Evolutionary conservation across 1,140 invertebrate species (phyloP), one percentile per base, ranked within the genome.

Genomic region (Ostrea edulis): DNA sequence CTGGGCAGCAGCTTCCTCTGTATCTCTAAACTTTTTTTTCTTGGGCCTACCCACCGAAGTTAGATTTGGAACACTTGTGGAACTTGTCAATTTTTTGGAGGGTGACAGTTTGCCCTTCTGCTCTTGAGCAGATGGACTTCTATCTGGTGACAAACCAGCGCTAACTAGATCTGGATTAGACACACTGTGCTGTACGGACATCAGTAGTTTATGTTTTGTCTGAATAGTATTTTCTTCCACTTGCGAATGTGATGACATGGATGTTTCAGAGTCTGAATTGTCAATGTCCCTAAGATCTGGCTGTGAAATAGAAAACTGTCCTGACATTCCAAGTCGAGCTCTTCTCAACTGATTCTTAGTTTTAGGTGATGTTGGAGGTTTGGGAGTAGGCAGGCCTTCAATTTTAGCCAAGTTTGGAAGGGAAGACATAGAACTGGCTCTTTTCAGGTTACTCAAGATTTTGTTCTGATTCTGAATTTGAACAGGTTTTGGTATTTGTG

Each of bases 341-440:
- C 87, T 35, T 8, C 85, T 65, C 51, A 84, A 58, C 20, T 88
- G 87, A 20, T 88, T 82, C 83, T 87, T 85, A 29, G 86, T 87
- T 58, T 84, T 88, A n/a, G 81, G 87, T 54, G 83, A 84, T 0
- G 84, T 54, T 17, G 89, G 89, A 22, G 89, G 89, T 87, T 89
- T 89, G 12, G 89, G 89, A 52, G 87, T 25, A 0, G 86, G 68
- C 0, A 86, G 62, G 25, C 88, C 88, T 58, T 86, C 84, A 82
- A 89, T 89, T 87, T 89, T 89, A 17, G 88, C 88, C 17, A 84
- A 81, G 83, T 89, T 89, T 51, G 89, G 89, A 44, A 89, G 71
- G 20, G 89, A 89, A 20, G 89, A 89, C 84, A 89, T 83, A 8
- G 89, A 89, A 83, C 89, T 89, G 5, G 89, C 86, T 77, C 86